Percentiles rank a stretch among this genome's conserved stretches.
These are phyloP conservation scores for Oxystoma pomonae DNA, from an alignment of 2,888 invertebrate genomes.

Conservation along the genomic window DNA sequence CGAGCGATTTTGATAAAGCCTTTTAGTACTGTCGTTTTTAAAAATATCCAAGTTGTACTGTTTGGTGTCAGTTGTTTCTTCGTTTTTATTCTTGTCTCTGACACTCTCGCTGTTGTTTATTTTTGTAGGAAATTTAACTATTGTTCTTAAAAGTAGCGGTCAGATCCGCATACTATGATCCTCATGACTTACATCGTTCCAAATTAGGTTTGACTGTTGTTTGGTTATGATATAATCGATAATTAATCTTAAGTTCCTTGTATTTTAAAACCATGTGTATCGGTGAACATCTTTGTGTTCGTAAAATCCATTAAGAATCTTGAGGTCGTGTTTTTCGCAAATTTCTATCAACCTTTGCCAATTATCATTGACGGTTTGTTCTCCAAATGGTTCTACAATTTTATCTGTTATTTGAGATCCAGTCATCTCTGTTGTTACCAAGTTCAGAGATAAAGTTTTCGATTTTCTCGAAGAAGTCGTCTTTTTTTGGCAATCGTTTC, in stretches of 20 bases:
- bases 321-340: slow-evolving; percentile 13
- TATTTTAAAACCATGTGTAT: slow-evolving; percentile 15
- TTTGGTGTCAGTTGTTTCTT: not conserved
- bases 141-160: slow-evolving; percentile 11
- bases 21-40: not conserved
- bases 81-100: not conserved
- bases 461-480: slow-evolving; percentile 18
- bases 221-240: slow-evolving; percentile 17
- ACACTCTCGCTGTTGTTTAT: not conserved
- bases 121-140: slow-evolving; percentile 1
- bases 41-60: not conserved
- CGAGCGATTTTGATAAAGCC: not conserved
- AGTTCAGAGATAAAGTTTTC: not conserved
- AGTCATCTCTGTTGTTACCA: slow-evolving; percentile 6
- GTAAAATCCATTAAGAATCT: slow-evolving; percentile 18
- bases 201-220: slow-evolving; percentile 10
- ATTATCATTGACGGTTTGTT: slow-evolving; percentile 15
- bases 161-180: slow-evolving; percentile 10
- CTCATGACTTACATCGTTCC: slow-evolving; percentile 13
- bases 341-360: slow-evolving; percentile 17
- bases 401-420: slow-evolving; percentile 15
- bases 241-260: slow-evolving; percentile 16
- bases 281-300: slow-evolving; percentile 18
- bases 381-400: slow-evolving; percentile 19
- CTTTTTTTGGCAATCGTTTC: slow-evolving; percentile 13